Evolutionary conservation across 2,113 vertebrate genomes (phyloP), one percentile per base, ranked within the genome.

Genomic region (Parus major): DNA sequence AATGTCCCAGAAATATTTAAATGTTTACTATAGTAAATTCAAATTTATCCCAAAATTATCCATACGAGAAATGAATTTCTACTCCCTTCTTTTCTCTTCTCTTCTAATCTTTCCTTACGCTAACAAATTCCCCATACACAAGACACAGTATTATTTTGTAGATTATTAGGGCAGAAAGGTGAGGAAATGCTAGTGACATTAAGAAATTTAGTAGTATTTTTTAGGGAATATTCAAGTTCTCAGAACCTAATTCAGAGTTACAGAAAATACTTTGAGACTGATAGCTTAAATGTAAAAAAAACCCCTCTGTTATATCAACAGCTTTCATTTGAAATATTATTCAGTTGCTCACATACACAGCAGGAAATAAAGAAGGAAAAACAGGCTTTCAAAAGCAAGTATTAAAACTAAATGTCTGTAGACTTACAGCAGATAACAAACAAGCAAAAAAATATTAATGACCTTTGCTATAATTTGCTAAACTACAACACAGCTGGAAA

Each of bases 401-500:
- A 97, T 96, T 97, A 97, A 97, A 96, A 96, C 31, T 79, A 97
- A 97, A 95, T 97, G 63, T 97, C 84, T 80, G 82, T 75, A 96
- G 94, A 96, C 84, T 77, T 95, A 76, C 56, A 95, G 61, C 52
- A 88, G 52, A 96, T 82, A 97, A 90, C 56, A 95, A 97, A 94
- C 57, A 96, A 92, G 82, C 66, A 93, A 86, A 87, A 87, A 92
- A 85, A 82, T 91, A 96, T 89, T 96, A 95, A 95, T 95, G 96
- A 95, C 96, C 91, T 98, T 97, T 96, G 81, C 36, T 95, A 96
- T 59, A 92, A 92, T 95, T 96, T 95, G 47, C 79, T 93, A 97
- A 96, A 97, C 84, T 88, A 82, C 59, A 89, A 86, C 97, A 94
- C 96, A 97, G 95, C 81, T 97, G 97, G 97, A 97, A 97, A 96